Evolutionary conservation across 64 coral and sea anemone species (phyloP).

Genomic region (Pocillopora verrucosa): DNA sequence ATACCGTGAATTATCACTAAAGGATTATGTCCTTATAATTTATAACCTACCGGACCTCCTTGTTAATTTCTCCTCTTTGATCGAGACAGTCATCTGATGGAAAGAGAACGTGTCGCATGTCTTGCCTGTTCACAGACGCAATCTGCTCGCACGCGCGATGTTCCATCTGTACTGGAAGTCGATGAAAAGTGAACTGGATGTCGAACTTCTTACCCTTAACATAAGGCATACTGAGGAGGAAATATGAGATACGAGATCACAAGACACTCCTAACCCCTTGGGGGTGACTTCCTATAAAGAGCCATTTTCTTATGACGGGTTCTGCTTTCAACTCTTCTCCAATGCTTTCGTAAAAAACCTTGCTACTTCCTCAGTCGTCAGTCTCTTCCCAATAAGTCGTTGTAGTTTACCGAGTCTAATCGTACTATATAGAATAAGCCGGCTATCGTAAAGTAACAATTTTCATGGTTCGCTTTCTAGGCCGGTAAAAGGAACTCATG

Average conservation of each 20-base stretch:
- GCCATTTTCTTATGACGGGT: too few species aligned
- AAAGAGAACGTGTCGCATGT: conserved; percentile 55
- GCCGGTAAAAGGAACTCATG: not conserved
- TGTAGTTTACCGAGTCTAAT: too few species aligned
- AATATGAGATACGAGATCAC: not conserved
- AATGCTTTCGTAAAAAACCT: too few species aligned
- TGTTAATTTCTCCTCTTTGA: not conserved
- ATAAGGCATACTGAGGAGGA: conserved; percentile 60
- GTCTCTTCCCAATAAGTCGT: too few species aligned
- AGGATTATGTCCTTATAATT: too few species aligned
- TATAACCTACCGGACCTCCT: not conserved
- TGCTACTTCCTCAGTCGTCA: too few species aligned
- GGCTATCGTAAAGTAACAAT: not conserved
- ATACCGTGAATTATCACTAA: not conserved
- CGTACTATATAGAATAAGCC: too few species aligned
- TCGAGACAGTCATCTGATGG: conserved; percentile 22
- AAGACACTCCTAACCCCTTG: too few species aligned
- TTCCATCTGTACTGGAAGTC: conserved; percentile 73
- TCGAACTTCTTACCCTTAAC: conserved; percentile 54
- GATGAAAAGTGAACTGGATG: conserved; percentile 77
- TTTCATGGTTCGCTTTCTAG: not conserved
- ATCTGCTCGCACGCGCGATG: conserved; percentile 55
- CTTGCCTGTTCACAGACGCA: not conserved
- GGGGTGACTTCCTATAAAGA: too few species aligned
- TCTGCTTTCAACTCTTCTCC: too few species aligned